A percentile compares a stretch with the other conserved stretches of the same genome.
Evolutionary conservation across 2,113 vertebrate species (phyloP).

Genomic region (Hucho hucho): DNA sequence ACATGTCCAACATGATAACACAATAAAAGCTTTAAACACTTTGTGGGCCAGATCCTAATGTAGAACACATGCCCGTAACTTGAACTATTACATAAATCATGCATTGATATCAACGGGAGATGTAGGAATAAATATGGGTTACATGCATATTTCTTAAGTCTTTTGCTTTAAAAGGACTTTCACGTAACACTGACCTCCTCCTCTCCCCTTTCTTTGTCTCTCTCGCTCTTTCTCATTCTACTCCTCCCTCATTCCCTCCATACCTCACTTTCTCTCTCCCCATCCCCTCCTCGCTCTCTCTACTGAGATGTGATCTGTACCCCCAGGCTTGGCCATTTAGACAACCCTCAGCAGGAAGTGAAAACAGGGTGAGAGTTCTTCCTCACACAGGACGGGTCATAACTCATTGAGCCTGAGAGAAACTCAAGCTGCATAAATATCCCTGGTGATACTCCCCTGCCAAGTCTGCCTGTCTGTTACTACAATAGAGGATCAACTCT

Average conservation of each 20-base stretch:
- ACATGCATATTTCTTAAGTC: too few species aligned
- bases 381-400: not conserved
- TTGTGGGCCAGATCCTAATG: too few species aligned
- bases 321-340: not conserved
- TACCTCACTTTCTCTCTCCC: too few species aligned
- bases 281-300: not conserved
- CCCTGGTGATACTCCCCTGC: not conserved
- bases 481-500: not conserved
- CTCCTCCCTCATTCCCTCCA: too few species aligned
- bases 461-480: not conserved
- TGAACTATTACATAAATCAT: too few species aligned
- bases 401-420: not conserved
- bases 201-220: not conserved
- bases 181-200: not conserved
- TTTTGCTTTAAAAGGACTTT: not conserved
- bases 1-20: not conserved
- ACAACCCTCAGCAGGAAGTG: constrained; percentile 10
- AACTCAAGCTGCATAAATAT: not conserved
- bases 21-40: too few species aligned
- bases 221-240: too few species aligned
- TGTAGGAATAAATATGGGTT: too few species aligned
- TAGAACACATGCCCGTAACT: not conserved
- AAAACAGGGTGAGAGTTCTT: constrained; percentile 19
- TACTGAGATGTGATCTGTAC: not conserved
- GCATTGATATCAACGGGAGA: too few species aligned